Evolutionary conservation across 2,113 vertebrate species (phyloP).

Genomic region (Mugil cephalus): DNA sequence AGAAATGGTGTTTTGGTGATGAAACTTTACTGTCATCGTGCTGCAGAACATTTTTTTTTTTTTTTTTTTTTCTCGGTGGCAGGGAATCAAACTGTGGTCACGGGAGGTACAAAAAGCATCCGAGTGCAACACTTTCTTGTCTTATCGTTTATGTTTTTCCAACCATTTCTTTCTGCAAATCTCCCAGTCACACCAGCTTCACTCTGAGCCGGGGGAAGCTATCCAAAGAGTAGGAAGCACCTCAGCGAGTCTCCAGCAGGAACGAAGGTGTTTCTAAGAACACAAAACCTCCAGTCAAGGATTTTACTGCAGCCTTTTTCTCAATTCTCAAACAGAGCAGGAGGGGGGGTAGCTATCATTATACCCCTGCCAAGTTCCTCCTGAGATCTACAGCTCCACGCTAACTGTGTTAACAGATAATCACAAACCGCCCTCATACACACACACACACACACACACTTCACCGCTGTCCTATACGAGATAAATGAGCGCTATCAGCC

Average conservation of each 20-base stretch:
- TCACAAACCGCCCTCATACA: slow-evolving; percentile 34
- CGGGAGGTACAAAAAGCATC: too few relatives aligned
- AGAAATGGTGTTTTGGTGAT: too few relatives aligned
- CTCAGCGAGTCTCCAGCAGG: slow-evolving; percentile 5
- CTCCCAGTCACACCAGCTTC: slow-evolving; percentile 11
- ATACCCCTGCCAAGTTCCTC: slow-evolving; percentile 26
- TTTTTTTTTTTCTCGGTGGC: too few relatives aligned
- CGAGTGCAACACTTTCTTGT: neutral
- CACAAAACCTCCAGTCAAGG: slow-evolving; percentile 19
- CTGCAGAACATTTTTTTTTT: too few relatives aligned
- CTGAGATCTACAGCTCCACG: slow-evolving; percentile 45
- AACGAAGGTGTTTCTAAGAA: slow-evolving; percentile 46
- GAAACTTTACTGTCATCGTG: neutral
- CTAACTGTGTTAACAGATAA: slow-evolving; percentile 64
- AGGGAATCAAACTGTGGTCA: too few relatives aligned
- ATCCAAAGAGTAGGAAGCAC: slow-evolving; percentile 34
- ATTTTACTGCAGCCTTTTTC: slow-evolving; percentile 37
- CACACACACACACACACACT: slow-evolving; percentile 34
- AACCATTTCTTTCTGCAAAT: slow-evolving; percentile 1
- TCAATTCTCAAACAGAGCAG: neutral
- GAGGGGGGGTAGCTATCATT: slow-evolving; percentile 25
- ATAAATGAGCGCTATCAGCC: slow-evolving; percentile 69
- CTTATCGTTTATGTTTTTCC: neutral
- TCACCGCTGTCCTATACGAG: slow-evolving; percentile 37
- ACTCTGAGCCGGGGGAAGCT: neutral